Evolutionary conservation across 2,113 vertebrate genomes (phyloP).

Genomic region (Ammodytes marinus): DNA sequence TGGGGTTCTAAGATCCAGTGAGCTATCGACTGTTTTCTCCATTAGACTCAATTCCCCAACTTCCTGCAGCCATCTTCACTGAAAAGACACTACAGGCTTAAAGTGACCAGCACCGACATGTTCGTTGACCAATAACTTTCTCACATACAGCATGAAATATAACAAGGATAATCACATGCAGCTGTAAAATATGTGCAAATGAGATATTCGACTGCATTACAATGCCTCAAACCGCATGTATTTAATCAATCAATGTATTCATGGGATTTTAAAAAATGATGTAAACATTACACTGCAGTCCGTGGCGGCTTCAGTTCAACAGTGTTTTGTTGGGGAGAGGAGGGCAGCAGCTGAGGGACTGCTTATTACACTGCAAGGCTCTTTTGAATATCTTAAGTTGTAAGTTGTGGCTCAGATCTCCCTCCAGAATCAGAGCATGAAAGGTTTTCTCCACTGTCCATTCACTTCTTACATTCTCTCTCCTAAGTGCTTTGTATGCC

Average conservation of each 20-base stretch:
- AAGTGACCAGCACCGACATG: slow-evolving; percentile 4
- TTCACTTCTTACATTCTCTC: slow-evolving; percentile 34
- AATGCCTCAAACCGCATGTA: slow-evolving; percentile 30
- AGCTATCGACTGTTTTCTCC: slow-evolving; percentile 54
- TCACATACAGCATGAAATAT: not conserved
- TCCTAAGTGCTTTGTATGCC: slow-evolving; percentile 52
- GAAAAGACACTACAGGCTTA: slow-evolving; percentile 38
- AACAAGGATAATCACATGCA: not conserved
- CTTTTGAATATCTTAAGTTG: slow-evolving; percentile 73
- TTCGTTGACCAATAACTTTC: slow-evolving; percentile 9
- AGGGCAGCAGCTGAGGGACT: slow-evolving; percentile 71
- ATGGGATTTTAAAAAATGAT: slow-evolving; percentile 63
- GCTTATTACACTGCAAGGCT: slow-evolving; percentile 71
- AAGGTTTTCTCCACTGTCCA: slow-evolving; percentile 58
- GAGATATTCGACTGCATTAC: slow-evolving; percentile 6
- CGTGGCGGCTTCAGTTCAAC: slow-evolving; percentile 53
- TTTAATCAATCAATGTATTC: slow-evolving; percentile 33
- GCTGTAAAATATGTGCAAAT: not conserved
- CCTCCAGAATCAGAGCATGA: slow-evolving; percentile 69
- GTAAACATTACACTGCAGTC: slow-evolving; percentile 54
- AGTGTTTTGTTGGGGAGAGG: slow-evolving; percentile 49
- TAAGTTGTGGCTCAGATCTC: slow-evolving; percentile 67
- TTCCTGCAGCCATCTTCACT: slow-evolving; percentile 48
- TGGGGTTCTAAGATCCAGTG: slow-evolving; percentile 31
- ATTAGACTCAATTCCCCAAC: slow-evolving; percentile 46